Conservation (phyloP, 2,113 vertebrate species). For the Garra rufa region DNA sequence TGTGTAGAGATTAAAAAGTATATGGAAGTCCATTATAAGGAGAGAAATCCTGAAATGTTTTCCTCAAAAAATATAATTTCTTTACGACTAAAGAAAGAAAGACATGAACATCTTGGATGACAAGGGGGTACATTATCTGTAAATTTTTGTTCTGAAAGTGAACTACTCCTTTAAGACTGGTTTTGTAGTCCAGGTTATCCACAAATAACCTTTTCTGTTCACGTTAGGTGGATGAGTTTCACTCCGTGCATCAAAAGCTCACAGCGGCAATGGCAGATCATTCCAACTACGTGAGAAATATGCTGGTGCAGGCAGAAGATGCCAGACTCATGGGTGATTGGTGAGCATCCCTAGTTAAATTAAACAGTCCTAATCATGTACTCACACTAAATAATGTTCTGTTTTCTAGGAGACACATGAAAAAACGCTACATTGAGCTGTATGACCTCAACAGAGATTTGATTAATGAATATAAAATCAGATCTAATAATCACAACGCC, state of each 20-base stretch:
- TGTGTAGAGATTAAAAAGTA: no score
- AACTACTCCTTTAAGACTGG: no score
- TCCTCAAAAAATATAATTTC: no score
- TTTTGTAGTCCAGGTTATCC: no score
- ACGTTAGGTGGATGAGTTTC: conserved; percentile 90
- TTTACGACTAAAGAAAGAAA: no score
- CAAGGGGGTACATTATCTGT: no score
- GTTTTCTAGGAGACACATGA: conserved; percentile 84
- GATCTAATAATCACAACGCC: conserved; percentile 93
- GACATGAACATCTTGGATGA: no score
- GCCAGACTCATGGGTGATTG: conserved; percentile 91
- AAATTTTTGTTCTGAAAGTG: no score
- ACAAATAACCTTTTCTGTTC: not conserved
- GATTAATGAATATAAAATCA: conserved; percentile 93
- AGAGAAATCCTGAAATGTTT: no score
- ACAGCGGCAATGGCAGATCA: conserved; percentile 96
- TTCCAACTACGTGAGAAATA: conserved; percentile 90
- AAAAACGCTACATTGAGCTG: conserved; percentile 88
- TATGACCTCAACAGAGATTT: conserved; percentile 95
- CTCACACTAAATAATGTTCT: not conserved
- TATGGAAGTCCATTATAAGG: no score
- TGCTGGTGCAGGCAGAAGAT: conserved; percentile 93
- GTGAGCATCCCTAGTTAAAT: conserved; percentile 75
- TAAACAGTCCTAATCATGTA: not conserved
- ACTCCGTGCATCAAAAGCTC: conserved; percentile 90